Evolutionary conservation across 2,113 vertebrate genomes (phyloP).

Genomic region (Phrynosoma platyrhinos): DNA sequence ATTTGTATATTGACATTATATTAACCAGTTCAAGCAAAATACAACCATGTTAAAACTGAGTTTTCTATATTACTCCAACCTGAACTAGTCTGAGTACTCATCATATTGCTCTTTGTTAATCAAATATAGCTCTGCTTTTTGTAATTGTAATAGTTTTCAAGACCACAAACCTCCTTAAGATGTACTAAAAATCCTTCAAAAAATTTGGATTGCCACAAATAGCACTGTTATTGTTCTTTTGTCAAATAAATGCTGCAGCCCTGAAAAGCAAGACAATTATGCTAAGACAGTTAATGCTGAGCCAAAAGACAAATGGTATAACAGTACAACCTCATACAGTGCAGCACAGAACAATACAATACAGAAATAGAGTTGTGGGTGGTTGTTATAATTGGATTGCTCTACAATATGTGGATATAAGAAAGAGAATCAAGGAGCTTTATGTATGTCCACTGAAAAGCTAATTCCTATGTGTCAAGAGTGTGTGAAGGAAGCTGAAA

Average conservation of each 20-base stretch:
- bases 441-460: background rate
- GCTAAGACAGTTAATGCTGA: constrained; percentile 12
- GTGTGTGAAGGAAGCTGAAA: background rate
- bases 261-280: constrained; percentile 23
- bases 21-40: constrained; percentile 7
- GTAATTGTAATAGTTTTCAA: background rate
- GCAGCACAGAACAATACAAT: constrained; percentile 20
- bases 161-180: background rate
- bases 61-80: background rate
- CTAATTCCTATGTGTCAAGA: background rate
- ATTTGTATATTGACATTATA: background rate
- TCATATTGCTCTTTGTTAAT: background rate
- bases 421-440: background rate
- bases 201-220: constrained; percentile 5
- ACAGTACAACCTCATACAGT: constrained; percentile 1
- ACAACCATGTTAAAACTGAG: background rate
- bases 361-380: constrained; percentile 22
- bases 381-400: constrained; percentile 16
- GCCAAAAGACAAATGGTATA: constrained; percentile 12
- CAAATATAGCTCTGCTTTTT: background rate
- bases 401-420: constrained; percentile 14
- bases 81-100: background rate
- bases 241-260: background rate
- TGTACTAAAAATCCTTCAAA: constrained; percentile 10
- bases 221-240: constrained; percentile 19